Percentiles rank a stretch among this genome's conserved stretches.
Evolutionary conservation across 2,113 vertebrate genomes (phyloP).

Genomic region (Sitta europaea): DNA sequence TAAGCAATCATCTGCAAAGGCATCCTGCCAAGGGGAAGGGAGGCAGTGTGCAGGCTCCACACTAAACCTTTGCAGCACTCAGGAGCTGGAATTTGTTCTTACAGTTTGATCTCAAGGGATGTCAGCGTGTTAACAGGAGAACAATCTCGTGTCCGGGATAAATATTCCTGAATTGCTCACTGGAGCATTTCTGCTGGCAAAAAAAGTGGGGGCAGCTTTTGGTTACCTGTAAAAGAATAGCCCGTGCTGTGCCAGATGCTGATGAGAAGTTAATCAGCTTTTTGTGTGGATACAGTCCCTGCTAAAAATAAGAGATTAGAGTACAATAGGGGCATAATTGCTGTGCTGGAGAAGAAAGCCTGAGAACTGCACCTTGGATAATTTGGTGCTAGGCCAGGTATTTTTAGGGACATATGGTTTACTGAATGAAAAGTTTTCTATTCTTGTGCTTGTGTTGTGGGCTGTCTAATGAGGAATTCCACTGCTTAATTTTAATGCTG

Average conservation of each 20-base stretch:
- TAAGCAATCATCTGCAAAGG: neutral
- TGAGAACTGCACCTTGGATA: neutral
- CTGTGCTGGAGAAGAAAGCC: neutral
- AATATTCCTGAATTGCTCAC: neutral
- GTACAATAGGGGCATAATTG: neutral
- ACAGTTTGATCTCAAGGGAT: neutral
- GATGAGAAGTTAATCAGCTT: slow-evolving; percentile 9
- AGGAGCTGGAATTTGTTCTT: neutral
- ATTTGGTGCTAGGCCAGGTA: neutral
- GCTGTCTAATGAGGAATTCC: neutral
- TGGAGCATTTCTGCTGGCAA: neutral
- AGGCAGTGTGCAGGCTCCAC: neutral
- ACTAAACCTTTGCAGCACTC: neutral
- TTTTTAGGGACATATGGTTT: neutral
- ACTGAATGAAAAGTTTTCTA: neutral
- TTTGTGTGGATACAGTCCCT: neutral
- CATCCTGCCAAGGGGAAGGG: neutral
- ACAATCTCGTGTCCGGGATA: neutral
- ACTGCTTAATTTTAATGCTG: neutral
- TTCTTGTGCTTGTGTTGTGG: neutral
- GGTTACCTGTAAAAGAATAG: slow-evolving; percentile 7
- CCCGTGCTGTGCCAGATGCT: neutral
- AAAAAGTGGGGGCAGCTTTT: neutral
- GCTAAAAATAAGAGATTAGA: neutral
- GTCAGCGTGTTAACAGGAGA: neutral